phyloP scores from a whole-genome alignment of 2,888 invertebrate species.

The Trypoxylon attenuatum region DNA sequence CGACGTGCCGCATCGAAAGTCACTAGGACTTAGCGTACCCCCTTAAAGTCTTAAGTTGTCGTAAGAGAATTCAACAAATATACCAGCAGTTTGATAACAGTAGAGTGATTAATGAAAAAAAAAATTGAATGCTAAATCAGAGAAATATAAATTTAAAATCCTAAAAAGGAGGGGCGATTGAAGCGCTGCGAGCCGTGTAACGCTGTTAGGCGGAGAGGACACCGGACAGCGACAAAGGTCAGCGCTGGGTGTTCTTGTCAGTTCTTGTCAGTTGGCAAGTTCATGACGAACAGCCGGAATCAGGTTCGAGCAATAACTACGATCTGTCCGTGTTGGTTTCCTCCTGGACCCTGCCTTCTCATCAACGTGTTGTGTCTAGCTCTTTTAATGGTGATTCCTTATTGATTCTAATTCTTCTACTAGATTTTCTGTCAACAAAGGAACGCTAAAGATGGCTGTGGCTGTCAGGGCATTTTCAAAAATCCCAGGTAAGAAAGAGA shows the following conservation, averaged over 20 bases:
- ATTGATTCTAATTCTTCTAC: conserved; percentile 54
- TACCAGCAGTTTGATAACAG: no score
- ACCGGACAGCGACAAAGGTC: conserved; percentile 25
- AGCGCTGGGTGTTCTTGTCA: conserved; percentile 26
- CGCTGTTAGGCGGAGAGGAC: no score
- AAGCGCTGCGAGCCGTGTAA: not conserved
- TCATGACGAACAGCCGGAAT: conserved; percentile 18
- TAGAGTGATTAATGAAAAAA: no score
- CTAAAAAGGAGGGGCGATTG: not conserved
- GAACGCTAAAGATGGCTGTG: conserved; percentile 68
- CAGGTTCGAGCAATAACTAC: conserved; percentile 36
- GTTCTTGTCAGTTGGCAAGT: conserved; percentile 37
- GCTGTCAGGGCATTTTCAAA: conserved; percentile 71
- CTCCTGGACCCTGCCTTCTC: conserved; percentile 50
- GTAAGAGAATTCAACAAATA: no score
- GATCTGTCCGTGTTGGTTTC: conserved; percentile 46
- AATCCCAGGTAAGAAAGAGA: conserved; percentile 70
- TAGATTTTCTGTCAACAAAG: conserved; percentile 37
- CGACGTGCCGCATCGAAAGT: no score
- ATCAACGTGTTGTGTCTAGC: conserved; percentile 31
- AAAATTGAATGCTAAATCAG: no score
- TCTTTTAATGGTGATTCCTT: conserved; percentile 50
- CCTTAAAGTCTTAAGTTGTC: no score
- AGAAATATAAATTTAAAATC: no score
- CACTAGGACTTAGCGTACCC: no score